These are phyloP conservation scores for Scomber japonicus DNA, from an alignment of 2,113 vertebrate genomes.

Conservation along the genomic window DNA sequence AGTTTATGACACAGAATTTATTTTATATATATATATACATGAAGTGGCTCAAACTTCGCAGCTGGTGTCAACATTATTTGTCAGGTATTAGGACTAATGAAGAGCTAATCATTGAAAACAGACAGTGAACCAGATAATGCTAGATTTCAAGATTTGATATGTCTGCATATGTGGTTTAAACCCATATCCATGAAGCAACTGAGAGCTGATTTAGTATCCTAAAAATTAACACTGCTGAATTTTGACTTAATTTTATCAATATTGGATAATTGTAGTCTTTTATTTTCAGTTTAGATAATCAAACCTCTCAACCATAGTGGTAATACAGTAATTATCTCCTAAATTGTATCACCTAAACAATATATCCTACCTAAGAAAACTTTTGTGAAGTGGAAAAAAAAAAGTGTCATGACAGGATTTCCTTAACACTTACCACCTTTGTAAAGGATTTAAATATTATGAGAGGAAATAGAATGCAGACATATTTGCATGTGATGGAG, in stretches of 20 bases:
- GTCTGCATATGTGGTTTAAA: neutral
- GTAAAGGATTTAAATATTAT: neutral
- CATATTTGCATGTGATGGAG: constrained; percentile 15
- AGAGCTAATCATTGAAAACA: too few relatives aligned
- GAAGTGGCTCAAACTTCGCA: neutral
- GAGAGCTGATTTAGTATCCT: neutral
- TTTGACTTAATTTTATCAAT: neutral
- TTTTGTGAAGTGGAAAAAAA: neutral
- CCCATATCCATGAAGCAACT: neutral
- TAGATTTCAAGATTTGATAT: neutral
- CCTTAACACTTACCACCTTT: neutral
- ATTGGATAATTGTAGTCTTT: neutral
- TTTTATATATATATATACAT: neutral
- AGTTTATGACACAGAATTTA: neutral
- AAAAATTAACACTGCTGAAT: neutral
- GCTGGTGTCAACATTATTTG: neutral
- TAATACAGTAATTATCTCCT: neutral
- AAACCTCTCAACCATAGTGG: neutral
- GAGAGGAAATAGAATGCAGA: neutral
- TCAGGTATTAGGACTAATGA: too few relatives aligned
- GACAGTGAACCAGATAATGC: neutral
- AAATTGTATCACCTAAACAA: neutral
- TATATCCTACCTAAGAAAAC: neutral
- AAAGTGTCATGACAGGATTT: neutral
- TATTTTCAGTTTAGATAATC: neutral